Base-by-base conservation (phyloP, 2,797 vertebrate genomes). In the Rhinichthys osculus region DNA sequence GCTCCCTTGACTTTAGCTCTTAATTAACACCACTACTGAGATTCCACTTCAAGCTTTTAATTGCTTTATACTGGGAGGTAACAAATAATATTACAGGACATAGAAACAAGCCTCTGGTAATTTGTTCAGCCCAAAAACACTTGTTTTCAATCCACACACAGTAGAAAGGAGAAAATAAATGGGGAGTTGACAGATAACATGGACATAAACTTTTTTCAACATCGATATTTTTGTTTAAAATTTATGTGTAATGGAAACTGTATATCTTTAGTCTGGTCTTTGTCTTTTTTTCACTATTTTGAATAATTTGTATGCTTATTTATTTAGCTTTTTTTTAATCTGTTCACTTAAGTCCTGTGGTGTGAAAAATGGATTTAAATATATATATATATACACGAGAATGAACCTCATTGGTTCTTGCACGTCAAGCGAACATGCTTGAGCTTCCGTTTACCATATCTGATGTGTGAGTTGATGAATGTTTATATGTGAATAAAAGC, bases 1-100 rank as follows among this genome's bases (percentile, higher is more conserved):
- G 77, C 78, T 57, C 82, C 44, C 50, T 52, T 70, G 50, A 83
- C 62, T 62, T 85, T n/a, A 83, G 73, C 67, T 72, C 47, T 85
- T 62, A 78, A 85, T 85, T 57, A 71, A 70, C 83, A 71, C 23
- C 66, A 47, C 83, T 78, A 66, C 7, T 70, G 23, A 84, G 47
- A 78, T 57, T 42, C 59, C 73, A 84, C 50, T 47, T 47, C 3
- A 85, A 47, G 66, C 66, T n/a, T 52, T 79, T 85, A 71, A 59
- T 62, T 70, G 66, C n/a, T 78, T 70, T 79, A 71, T 40, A 47
- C 76, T 10, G 38, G 5, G 52, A 71, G 64, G 59, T 27, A 27
- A 67, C 33, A 59, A 59, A 57, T 84, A 77, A 40, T 70, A 77
- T 84, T 57, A 57, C 50, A 42, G n/a, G 52, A 19, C n/a, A 77